Evolutionary conservation across 2,797 vertebrate species (phyloP).

Genomic region (Spheniscus humboldti): DNA sequence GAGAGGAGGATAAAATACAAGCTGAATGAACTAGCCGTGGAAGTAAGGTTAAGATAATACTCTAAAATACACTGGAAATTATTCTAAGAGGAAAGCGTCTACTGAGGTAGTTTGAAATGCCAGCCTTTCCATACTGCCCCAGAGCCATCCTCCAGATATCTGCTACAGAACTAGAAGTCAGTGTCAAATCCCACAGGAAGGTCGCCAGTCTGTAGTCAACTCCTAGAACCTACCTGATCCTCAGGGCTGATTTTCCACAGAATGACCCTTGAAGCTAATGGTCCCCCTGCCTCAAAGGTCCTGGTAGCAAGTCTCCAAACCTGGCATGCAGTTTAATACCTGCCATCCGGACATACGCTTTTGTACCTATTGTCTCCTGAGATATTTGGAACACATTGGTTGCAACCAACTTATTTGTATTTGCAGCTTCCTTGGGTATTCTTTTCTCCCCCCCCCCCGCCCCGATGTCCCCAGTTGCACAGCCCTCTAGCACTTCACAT

Average conservation of each 20-base stretch:
- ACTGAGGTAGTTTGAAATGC: not conserved
- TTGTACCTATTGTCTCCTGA: not conserved
- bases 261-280: not conserved
- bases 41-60: not conserved
- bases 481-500: not conserved
- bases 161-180: not conserved
- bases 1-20: not conserved
- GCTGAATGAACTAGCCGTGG: not conserved
- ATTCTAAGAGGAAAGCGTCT: not conserved
- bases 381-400: not conserved
- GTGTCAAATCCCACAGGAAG: not conserved
- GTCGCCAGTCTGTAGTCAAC: not conserved
- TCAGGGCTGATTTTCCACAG: not conserved
- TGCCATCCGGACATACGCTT: rapidly evolving
- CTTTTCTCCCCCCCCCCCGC: not conserved
- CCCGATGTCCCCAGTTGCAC: not conserved
- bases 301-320: not conserved
- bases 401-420: not conserved
- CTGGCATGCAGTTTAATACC: not conserved
- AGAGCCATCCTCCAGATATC: not conserved
- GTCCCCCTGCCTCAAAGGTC: not conserved
- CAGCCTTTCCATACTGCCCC: not conserved
- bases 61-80: not conserved
- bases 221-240: not conserved
- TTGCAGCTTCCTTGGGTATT: not conserved